Evolutionary conservation across 1,140 invertebrate genomes (phyloP).

Genomic region (Dryas iulia): DNA sequence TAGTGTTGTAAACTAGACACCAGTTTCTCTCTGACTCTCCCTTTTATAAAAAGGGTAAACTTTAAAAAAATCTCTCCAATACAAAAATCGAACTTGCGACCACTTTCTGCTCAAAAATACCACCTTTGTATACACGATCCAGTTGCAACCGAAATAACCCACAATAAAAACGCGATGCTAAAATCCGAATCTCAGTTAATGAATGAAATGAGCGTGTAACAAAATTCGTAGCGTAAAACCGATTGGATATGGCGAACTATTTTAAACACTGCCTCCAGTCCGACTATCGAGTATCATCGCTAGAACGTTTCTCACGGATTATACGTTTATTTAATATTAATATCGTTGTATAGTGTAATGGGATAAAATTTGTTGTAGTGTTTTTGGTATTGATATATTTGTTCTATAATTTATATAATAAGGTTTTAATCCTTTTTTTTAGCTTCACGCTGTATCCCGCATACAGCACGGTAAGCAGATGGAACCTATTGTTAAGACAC

Average conservation of each 20-base stretch:
- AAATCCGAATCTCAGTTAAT: background rate
- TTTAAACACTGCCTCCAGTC: background rate
- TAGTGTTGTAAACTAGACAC: too few species aligned
- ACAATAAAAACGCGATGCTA: background rate
- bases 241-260: background rate
- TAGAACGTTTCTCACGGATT: background rate
- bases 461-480: too few species aligned
- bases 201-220: background rate
- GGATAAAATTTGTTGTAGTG: too few species aligned
- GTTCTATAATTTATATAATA: too few species aligned
- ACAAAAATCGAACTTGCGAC: background rate
- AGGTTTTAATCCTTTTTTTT: too few species aligned
- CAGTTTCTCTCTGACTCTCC: too few species aligned
- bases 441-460: too few species aligned
- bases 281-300: background rate
- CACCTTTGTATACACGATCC: background rate
- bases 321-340: background rate
- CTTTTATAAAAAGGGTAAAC: too few species aligned
- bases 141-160: background rate
- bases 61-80: too few species aligned
- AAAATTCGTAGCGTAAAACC: constrained; percentile 1
- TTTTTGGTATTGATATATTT: too few species aligned
- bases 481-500: too few species aligned
- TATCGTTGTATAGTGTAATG: background rate
- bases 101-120: too few species aligned